Evolutionary conservation across 2,888 invertebrate genomes (phyloP).

Genomic region (Cheilosia pagana): DNA sequence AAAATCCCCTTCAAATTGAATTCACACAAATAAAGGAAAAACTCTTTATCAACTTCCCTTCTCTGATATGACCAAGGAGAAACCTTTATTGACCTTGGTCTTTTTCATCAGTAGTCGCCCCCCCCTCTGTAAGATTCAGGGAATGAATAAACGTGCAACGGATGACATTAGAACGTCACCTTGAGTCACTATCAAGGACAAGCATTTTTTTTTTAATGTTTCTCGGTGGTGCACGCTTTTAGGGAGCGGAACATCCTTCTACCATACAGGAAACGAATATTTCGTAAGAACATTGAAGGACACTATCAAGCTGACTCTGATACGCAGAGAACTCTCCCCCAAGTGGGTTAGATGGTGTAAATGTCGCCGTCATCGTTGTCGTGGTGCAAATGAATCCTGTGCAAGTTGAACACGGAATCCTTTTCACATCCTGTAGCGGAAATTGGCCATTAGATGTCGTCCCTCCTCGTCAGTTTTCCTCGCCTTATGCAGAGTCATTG

Average conservation of each 20-base stretch:
- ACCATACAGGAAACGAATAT: constrained; percentile 37
- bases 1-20: constrained; percentile 30
- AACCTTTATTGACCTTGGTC: constrained; percentile 11
- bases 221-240: constrained; percentile 1
- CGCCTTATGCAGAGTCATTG: constrained; percentile 4
- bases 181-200: constrained; percentile 56
- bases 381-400: constrained; percentile 46
- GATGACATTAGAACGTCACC: constrained; percentile 39
- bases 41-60: constrained; percentile 1
- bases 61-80: background rate
- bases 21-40: background rate
- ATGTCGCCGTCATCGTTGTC: constrained; percentile 25
- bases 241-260: constrained; percentile 41
- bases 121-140: background rate
- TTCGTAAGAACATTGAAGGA: background rate
- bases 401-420: constrained; percentile 62
- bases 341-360: constrained; percentile 26
- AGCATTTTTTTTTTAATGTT: constrained; percentile 19
- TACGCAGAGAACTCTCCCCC: constrained; percentile 27
- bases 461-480: background rate
- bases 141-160: background rate
- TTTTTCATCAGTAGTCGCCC: constrained; percentile 1
- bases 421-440: constrained; percentile 66
- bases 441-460: constrained; percentile 62
- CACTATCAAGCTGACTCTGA: constrained; percentile 42